Evolutionary conservation across 2,888 invertebrate species (phyloP).

Genomic region (Steromphala cineraria): DNA sequence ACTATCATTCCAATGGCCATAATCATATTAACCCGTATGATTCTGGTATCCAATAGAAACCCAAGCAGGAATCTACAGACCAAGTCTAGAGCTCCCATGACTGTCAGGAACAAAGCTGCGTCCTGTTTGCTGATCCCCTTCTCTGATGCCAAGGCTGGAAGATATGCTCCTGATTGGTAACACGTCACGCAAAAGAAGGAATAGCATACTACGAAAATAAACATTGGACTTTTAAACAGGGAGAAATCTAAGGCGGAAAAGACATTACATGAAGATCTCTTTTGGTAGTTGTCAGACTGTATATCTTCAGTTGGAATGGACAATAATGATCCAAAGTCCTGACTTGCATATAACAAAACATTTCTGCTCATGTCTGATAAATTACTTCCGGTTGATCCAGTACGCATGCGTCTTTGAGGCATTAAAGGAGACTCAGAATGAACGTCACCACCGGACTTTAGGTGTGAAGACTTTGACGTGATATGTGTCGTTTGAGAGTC

Average conservation of each 20-base stretch:
- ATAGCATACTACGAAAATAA: not conserved
- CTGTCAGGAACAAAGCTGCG: not conserved
- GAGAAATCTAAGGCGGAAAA: not conserved
- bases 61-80: not conserved
- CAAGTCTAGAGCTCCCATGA: not conserved
- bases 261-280: not conserved
- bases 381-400: not conserved
- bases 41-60: not conserved
- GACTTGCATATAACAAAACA: not conserved
- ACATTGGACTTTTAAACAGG: not conserved
- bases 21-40: not conserved
- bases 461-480: not conserved
- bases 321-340: not conserved
- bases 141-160: not conserved
- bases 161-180: not conserved
- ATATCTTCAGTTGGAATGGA: not conserved
- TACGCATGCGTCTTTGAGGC: not conserved
- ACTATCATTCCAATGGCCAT: not conserved
- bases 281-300: not conserved
- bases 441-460: too few relatives aligned
- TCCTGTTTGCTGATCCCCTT: not conserved
- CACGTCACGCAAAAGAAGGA: not conserved
- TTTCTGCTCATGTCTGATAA: not conserved
- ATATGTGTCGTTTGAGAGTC: not conserved
- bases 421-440: not conserved